These are phyloP conservation scores for Phyllostomus hastatus DNA, from an alignment of 2,113 vertebrate genomes.

Conservation along the genomic window DNA sequence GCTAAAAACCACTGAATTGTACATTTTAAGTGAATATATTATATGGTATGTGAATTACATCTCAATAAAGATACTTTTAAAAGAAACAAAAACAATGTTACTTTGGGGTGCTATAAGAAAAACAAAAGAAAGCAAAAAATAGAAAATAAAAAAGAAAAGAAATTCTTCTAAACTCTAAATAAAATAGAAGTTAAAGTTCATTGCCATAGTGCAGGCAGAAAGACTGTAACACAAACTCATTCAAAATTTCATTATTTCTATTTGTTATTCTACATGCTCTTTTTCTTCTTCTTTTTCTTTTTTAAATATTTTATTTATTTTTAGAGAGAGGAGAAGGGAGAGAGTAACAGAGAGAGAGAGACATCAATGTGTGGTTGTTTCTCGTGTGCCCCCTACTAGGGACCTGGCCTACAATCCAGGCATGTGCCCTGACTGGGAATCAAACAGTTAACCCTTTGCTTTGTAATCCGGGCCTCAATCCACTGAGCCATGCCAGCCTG, in stretches of 20 bases:
- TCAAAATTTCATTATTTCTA: neutral
- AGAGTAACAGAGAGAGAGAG: no score
- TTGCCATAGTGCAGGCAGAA: neutral
- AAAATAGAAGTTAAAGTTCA: neutral
- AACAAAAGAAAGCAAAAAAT: neutral
- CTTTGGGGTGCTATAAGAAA: neutral
- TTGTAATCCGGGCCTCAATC: no score
- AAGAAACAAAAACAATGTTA: neutral
- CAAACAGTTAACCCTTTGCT: no score
- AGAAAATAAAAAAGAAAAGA: neutral
- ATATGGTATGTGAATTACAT: neutral
- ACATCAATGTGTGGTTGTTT: no score
- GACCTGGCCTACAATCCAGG: no score
- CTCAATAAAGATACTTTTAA: neutral
- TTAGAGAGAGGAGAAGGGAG: no score
- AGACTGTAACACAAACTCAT: neutral
- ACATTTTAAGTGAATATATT: neutral
- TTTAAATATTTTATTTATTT: no score
- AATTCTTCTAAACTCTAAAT: neutral
- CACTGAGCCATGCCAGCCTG: no score
- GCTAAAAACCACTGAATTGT: neutral
- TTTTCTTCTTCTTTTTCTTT: no score
- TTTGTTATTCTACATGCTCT: no score
- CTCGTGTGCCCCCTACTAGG: no score
- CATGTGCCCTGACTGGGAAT: no score